Evolutionary conservation across 2,888 invertebrate species (phyloP).

Genomic region (Caradrina clavipalpis): DNA sequence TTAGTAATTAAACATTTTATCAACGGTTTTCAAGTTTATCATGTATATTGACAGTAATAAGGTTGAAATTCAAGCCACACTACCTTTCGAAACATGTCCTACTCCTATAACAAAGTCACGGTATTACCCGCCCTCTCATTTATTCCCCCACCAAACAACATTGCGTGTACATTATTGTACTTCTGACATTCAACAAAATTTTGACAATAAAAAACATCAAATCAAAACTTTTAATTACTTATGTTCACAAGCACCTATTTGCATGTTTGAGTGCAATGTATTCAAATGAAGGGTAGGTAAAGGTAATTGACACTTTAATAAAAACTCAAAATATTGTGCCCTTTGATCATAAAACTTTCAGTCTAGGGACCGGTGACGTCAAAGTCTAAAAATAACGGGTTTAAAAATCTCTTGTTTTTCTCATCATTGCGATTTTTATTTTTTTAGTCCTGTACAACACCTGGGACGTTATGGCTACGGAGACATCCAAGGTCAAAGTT

Average conservation of each 20-base stretch:
- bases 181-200: slow-evolving; percentile 24
- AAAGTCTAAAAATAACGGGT: too few relatives aligned
- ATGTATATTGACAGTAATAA: too few relatives aligned
- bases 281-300: slow-evolving; percentile 1
- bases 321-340: neutral
- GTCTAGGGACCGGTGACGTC: neutral
- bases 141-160: slow-evolving; percentile 14
- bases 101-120: slow-evolving; percentile 1
- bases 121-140: neutral
- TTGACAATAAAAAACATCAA: slow-evolving; percentile 26
- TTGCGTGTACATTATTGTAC: slow-evolving; percentile 30
- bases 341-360: neutral
- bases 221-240: slow-evolving; percentile 50
- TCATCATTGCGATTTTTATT: too few relatives aligned
- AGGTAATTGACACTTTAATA: neutral
- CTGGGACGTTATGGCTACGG: too few relatives aligned
- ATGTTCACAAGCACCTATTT: slow-evolving; percentile 22
- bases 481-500: too few relatives aligned
- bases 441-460: too few relatives aligned
- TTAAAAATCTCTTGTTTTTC: too few relatives aligned
- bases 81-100: neutral
- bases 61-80: too few relatives aligned
- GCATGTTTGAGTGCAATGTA: slow-evolving; percentile 31
- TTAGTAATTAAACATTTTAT: too few relatives aligned
- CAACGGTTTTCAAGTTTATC: too few relatives aligned